A percentile compares a stretch with the other conserved stretches of the same genome.
phyloP scores from a whole-genome alignment of 2,888 invertebrate species.

The Xestoiulus laeticollis region DNA sequence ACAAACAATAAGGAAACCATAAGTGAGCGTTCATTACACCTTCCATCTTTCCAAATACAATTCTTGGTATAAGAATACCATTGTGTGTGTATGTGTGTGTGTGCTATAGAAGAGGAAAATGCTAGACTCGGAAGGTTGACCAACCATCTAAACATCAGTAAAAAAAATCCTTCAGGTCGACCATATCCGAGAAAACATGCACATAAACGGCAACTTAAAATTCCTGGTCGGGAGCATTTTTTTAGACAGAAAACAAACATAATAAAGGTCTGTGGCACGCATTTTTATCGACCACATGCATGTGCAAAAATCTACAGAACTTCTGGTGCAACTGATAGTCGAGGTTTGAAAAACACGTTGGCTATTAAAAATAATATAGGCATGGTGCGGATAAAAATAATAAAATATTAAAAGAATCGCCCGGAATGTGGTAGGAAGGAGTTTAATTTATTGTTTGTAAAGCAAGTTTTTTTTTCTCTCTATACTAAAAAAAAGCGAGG shows the following conservation, averaged over 20 bases:
- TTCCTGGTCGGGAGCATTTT: not conserved
- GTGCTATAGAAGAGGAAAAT: not conserved
- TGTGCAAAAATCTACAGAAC: not conserved
- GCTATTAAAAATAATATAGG: constrained; percentile 20
- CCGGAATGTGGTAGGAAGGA: constrained; percentile 4
- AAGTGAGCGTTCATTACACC: constrained; percentile 26
- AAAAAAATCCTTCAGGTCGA: not conserved
- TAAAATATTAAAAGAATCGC: constrained; percentile 26
- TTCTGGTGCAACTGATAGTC: not conserved
- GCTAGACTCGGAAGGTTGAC: not conserved
- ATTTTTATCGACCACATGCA: constrained; percentile 26
- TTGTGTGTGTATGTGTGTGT: not conserved
- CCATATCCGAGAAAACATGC: not conserved
- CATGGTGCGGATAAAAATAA: not conserved
- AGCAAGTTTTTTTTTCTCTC: not conserved
- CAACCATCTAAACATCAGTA: not conserved
- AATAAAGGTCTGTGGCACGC: not conserved
- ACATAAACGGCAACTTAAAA: constrained; percentile 10
- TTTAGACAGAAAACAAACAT: not conserved
- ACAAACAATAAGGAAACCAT: constrained; percentile 18
- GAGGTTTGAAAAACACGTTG: not conserved
- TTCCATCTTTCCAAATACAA: not conserved
- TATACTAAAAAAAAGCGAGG: no score
- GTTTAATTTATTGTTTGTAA: not conserved
- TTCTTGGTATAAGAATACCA: not conserved